These are phyloP conservation scores for Calonectris borealis DNA, from an alignment of 2,113 vertebrate genomes.

Conservation along the genomic window DNA sequence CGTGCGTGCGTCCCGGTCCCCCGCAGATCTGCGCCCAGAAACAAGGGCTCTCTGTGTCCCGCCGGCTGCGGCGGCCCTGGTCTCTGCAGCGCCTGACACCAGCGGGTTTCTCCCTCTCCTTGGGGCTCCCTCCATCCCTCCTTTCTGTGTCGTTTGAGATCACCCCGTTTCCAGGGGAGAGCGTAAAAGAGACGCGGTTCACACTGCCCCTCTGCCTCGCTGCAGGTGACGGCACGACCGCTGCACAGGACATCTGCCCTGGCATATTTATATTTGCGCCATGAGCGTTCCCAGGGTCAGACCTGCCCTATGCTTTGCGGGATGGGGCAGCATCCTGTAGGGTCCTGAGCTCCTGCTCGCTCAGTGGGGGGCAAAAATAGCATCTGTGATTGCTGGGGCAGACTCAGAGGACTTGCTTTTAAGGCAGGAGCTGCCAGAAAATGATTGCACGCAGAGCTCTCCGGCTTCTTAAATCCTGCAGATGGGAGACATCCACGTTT, in stretches of 20 bases:
- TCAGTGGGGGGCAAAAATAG: background rate
- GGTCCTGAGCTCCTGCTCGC: background rate
- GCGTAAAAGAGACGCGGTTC: fast-evolving
- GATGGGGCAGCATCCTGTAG: background rate
- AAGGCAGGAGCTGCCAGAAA: background rate
- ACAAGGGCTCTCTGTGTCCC: constrained; percentile 40
- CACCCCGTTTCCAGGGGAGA: background rate
- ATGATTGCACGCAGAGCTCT: background rate
- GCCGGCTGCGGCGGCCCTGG: fast-evolving
- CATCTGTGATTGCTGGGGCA: background rate
- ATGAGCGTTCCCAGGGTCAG: background rate
- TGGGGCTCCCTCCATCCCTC: background rate
- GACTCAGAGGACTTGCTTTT: background rate
- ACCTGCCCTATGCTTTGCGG: fast-evolving
- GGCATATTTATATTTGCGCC: background rate
- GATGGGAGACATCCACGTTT: background rate
- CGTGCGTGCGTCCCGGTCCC: fast-evolving
- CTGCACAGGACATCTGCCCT: background rate
- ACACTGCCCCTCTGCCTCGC: fast-evolving
- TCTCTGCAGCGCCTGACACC: constrained; percentile 12
- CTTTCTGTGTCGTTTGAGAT: background rate
- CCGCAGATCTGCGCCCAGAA: background rate
- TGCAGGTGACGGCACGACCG: background rate
- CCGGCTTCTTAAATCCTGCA: background rate
- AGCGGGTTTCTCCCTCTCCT: background rate